Base-by-base conservation (phyloP, 1,140 invertebrate species). In the Musca domestica region DNA sequence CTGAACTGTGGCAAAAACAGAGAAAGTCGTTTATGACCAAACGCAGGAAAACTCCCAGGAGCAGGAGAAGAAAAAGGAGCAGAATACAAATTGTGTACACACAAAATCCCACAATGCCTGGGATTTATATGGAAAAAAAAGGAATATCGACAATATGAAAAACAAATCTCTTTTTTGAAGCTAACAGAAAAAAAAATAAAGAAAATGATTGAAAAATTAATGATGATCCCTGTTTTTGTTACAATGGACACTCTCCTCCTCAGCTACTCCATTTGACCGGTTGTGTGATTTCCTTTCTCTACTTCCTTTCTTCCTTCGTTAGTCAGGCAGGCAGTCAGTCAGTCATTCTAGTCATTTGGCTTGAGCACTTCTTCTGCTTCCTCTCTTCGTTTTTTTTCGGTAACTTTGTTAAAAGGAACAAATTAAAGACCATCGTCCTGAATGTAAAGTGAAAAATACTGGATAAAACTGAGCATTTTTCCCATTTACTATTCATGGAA, bases 141-240 rank as follows among this genome's bases (percentile, higher is more conserved):
- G 5, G 34, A 63, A 41, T 20, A 30, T 41, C 34, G 34, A 34
- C 15, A 63, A 61, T 1, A 2, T 49, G 7, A 15, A 65, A 65
- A 66, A 66, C 34, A 27, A 52, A 52, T 23, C 17, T 6, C 3
- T 41, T 5, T 12, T 10, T 10, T 30, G 10, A 25, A 23, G 22
- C 9, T 15, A 15, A 48, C 10, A 64, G 20, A 22, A 7, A 9
- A 30, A 66, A 19, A n/a, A 34, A 66, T 34, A 27, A 25, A 2
- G 2, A 66, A 51, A 52, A 49, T 66, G 25, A 66, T 51, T 66
- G 27, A 66, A 66, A 66, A 27, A 30, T 30, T 61, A 61, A 61
- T 61, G 56, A 61, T 61, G 27, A 61, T 61, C 17, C 30, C n/a
- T n/a, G n/a, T n/a, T 58, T 34, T 34, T 61, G n/a, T 10, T 34